Evolutionary conservation across 2,888 invertebrate genomes (phyloP), one percentile per base, ranked within the genome.

Genomic region (Phasia obesa): DNA sequence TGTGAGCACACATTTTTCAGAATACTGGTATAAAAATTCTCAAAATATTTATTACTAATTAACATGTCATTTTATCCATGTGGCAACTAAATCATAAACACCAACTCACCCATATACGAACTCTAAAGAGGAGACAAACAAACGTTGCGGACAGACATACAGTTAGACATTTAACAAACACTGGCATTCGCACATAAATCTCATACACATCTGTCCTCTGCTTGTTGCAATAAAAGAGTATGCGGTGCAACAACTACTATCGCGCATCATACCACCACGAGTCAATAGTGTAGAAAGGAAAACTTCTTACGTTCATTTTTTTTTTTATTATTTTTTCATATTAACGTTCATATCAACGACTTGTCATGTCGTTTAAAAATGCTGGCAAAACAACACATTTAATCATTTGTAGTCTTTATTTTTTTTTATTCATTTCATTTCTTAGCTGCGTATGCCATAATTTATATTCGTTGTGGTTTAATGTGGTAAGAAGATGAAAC

Each of bases 301-400:
- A 64, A 42, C 35, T 25, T 60, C 55, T 77, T 70, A 6, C 13
- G 49, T 47, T 62, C 23, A 23, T 55, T 53, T 38, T 31, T 5
- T 55, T 23, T 49, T 19, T 53, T 38, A 13, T 13, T 35, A n/a
- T 49, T 59, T 74, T 47, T 74, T 55, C 62, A 59, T 75, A 75
- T 81, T 81, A 65, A 76, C 76, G 76, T 82, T 75, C 83, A 75
- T 83, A 83, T 83, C 83, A 83, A 65, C 83, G 79, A 83, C 79
- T 83, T 83, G 83, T 83, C 83, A 83, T 83, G 83, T 83, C 83
- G 83, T 83, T 83, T 83, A 83, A 83, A 83, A 83, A 75, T 79
- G 75, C 75, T 83, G 83, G 79, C 75, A 79, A 79, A 83, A 83
- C 83, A 83, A 83, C 79, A 79, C 83, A 83, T 83, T 83, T 83